These are phyloP conservation scores for Lycophotia porphyrea DNA, from an alignment of 2,888 invertebrate species.

Conservation along the genomic window DNA sequence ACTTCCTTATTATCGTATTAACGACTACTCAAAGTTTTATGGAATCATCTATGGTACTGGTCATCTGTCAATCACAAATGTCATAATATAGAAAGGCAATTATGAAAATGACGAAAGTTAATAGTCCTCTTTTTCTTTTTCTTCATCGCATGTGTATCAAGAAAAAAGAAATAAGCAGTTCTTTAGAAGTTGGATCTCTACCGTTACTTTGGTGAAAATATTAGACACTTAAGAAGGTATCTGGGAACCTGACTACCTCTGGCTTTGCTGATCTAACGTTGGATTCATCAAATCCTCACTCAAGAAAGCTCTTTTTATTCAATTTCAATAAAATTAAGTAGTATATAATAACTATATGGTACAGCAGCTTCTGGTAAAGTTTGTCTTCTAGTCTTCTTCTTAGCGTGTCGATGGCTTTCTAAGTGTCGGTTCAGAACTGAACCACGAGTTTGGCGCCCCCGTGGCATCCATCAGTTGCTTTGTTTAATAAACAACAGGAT, in stretches of 20 bases:
- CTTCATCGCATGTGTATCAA: too few relatives aligned
- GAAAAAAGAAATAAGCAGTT: background rate
- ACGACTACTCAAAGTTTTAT: constrained; percentile 6
- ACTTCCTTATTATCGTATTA: constrained; percentile 24
- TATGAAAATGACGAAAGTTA: background rate
- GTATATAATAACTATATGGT: background rate
- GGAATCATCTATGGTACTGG: background rate
- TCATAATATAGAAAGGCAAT: background rate
- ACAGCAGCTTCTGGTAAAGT: background rate
- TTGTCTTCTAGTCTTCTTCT: background rate
- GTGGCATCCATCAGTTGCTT: background rate
- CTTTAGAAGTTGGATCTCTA: background rate
- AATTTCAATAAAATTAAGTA: background rate
- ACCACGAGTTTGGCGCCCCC: background rate
- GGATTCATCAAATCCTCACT: background rate
- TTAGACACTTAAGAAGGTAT: background rate
- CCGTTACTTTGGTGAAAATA: background rate
- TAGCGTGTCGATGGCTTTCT: background rate
- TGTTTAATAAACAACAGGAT: background rate
- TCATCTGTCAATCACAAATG: background rate
- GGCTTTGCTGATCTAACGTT: background rate
- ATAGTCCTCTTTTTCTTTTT: background rate
- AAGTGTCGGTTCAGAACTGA: background rate
- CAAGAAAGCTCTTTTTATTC: background rate
- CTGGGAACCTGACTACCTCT: background rate